Evolutionary conservation across 2,797 vertebrate species (phyloP).

Genomic region (Kryptolebias ocellatus): DNA sequence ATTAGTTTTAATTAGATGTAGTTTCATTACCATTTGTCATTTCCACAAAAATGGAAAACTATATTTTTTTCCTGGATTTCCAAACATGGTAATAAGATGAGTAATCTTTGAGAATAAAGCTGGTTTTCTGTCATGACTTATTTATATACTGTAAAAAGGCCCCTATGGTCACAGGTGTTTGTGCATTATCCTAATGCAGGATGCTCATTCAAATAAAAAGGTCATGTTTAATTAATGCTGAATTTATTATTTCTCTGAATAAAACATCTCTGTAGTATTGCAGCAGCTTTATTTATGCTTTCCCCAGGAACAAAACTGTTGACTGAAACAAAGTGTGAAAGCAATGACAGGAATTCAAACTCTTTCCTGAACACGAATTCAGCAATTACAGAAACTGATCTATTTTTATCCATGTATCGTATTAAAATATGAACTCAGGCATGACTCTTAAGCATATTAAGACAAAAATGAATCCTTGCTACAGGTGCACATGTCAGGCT

Average conservation of each 20-base stretch:
- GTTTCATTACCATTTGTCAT: slow-evolving; percentile 17
- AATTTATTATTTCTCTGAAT: slow-evolving; percentile 27
- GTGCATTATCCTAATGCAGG: slow-evolving; percentile 40
- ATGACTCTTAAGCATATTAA: no score
- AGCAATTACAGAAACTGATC: no score
- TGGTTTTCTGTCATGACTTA: slow-evolving; percentile 32
- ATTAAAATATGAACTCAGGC: no score
- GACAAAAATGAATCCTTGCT: slow-evolving; percentile 29
- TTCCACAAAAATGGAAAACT: neutral
- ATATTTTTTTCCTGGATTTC: slow-evolving; percentile 21
- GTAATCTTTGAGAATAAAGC: slow-evolving; percentile 28
- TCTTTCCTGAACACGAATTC: no score
- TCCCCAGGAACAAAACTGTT: slow-evolving; percentile 7
- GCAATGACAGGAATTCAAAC: neutral
- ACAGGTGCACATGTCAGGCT: slow-evolving; percentile 49
- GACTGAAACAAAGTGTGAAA: neutral
- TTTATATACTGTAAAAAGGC: slow-evolving; percentile 32
- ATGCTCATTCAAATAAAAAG: slow-evolving; percentile 40
- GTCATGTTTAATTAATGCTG: slow-evolving; percentile 3
- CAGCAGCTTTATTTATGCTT: slow-evolving; percentile 12
- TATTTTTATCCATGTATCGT: no score
- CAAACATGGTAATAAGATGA: slow-evolving; percentile 36
- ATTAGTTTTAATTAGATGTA: neutral
- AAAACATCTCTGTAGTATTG: neutral
- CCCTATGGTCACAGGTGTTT: slow-evolving; percentile 23